Evolutionary conservation across 2,888 invertebrate species (phyloP).

Genomic region (Dusona sp.): DNA sequence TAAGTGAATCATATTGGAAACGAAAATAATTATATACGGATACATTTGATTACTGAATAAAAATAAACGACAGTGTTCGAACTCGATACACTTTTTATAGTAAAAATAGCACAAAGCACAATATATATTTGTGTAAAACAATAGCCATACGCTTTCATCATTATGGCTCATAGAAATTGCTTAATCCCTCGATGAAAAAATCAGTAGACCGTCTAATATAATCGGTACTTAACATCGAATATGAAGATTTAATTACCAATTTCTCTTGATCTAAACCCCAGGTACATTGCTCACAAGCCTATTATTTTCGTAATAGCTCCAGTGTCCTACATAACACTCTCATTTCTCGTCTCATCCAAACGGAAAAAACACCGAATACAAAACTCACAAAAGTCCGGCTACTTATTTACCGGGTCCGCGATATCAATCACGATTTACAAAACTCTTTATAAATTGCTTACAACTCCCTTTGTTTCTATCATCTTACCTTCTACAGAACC

Average conservation of each 20-base stretch:
- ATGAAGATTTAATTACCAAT: conserved; percentile 42
- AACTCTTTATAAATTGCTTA: conserved; percentile 17
- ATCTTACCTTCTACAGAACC: conserved; percentile 10
- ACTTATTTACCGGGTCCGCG: conserved; percentile 5
- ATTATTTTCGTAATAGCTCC: conserved; percentile 52
- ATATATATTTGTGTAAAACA: neutral
- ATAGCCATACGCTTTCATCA: neutral
- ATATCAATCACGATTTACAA: conserved; percentile 11
- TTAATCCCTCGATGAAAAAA: neutral
- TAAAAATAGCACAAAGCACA: neutral
- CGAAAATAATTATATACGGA: neutral
- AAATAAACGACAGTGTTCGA: neutral
- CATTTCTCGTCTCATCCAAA: conserved; percentile 27
- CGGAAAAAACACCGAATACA: conserved; percentile 8
- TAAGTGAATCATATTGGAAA: neutral
- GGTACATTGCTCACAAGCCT: neutral
- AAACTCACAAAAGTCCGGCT: conserved; percentile 14
- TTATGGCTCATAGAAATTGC: neutral
- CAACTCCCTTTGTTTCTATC: conserved; percentile 15
- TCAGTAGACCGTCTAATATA: conserved; percentile 36
- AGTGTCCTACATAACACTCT: conserved; percentile 48
- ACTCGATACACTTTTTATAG: neutral
- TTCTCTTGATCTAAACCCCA: conserved; percentile 35
- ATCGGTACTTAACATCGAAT: conserved; percentile 26
- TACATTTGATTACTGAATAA: neutral